These are phyloP conservation scores for Mnemiopsis leidyi DNA, from an alignment of 37 sponge, comb jelly and placozoan species.

Conservation along the genomic window DNA sequence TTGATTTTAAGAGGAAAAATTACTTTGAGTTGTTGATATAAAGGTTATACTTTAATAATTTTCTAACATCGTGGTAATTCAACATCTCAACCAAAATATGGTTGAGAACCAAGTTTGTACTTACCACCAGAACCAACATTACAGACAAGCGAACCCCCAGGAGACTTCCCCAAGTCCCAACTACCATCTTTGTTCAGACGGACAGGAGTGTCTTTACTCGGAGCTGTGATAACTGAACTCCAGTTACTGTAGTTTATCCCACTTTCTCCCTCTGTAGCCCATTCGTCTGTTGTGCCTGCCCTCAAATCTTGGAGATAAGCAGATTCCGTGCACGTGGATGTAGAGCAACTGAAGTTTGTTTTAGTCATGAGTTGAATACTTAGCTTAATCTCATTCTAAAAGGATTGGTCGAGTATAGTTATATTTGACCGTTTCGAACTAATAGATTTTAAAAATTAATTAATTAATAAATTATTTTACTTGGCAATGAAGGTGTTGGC, in stretches of 20 bases:
- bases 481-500: neutral
- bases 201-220: neutral
- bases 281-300: neutral
- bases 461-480: too few species aligned
- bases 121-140: neutral
- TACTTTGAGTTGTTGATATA: too few species aligned
- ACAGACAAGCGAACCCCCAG: neutral
- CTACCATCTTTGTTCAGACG: neutral
- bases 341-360: neutral
- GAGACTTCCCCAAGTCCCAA: neutral
- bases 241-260: neutral
- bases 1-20: too few species aligned
- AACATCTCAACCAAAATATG: too few species aligned
- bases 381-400: too few species aligned
- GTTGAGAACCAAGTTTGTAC: too few species aligned
- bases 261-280: neutral
- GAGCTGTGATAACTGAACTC: neutral
- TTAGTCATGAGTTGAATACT: neutral
- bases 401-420: too few species aligned
- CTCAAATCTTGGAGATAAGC: neutral
- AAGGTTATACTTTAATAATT: too few species aligned
- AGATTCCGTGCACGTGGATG: neutral
- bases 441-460: too few species aligned
- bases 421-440: too few species aligned
- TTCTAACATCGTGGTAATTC: too few species aligned